Evolutionary conservation across 2,113 vertebrate genomes (phyloP).

Genomic region (Myrmecobius fasciatus): DNA sequence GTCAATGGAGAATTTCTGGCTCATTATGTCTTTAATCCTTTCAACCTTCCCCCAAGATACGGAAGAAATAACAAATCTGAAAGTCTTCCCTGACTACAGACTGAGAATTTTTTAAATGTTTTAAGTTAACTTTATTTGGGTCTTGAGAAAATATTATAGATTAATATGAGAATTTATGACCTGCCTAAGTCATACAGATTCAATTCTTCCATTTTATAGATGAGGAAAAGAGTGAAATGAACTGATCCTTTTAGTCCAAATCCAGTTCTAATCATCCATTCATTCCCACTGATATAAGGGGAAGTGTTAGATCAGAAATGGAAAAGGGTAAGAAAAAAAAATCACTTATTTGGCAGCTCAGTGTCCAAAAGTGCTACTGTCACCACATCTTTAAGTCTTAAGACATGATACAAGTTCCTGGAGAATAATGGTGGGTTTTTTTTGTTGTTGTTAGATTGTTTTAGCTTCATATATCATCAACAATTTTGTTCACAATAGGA

Average conservation of each 20-base stretch:
- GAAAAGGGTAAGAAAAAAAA: not conserved
- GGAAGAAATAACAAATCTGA: not conserved
- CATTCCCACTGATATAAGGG: not conserved
- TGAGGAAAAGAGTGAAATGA: not conserved
- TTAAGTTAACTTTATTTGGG: not conserved
- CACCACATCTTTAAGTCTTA: not conserved
- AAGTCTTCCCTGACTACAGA: not conserved
- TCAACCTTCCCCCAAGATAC: not conserved
- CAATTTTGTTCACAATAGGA: not conserved
- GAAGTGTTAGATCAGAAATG: not conserved
- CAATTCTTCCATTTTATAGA: not conserved
- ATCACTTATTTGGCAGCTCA: too few relatives aligned
- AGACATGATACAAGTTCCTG: not conserved
- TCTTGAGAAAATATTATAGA: not conserved
- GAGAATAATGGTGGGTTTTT: not conserved
- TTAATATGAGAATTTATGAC: not conserved
- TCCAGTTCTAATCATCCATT: not conserved
- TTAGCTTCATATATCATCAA: not conserved
- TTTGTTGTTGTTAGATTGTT: not conserved
- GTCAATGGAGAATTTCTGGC: not conserved
- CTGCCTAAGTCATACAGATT: too few relatives aligned
- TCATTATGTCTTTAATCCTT: not conserved
- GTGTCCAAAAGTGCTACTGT: not conserved
- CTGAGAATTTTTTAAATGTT: not conserved
- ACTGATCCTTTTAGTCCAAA: not conserved